Conservation (phyloP, 2,797 vertebrate species). For the Zalophus californianus region DNA sequence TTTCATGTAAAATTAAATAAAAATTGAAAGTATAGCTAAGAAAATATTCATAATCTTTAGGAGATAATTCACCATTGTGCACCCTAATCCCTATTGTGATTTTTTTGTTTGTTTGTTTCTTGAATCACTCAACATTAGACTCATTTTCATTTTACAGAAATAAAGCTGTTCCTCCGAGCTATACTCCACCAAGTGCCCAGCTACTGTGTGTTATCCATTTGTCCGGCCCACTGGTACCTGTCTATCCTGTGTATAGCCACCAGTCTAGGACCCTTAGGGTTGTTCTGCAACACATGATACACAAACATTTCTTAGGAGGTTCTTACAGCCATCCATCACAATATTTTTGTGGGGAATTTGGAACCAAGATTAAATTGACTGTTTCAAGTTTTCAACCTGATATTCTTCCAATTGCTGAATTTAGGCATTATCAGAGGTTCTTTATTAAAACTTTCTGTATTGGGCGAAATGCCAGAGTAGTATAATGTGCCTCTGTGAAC, state of each 20-base stretch:
- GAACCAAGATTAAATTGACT: constrained; percentile 88
- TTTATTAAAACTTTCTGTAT: constrained; percentile 87
- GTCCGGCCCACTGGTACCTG: constrained; percentile 95
- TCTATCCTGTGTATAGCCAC: constrained; percentile 88
- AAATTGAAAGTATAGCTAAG: background rate
- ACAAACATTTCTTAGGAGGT: constrained; percentile 73
- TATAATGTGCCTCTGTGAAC: constrained; percentile 91
- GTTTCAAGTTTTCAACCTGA: constrained; percentile 82
- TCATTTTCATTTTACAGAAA: background rate
- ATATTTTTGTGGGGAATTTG: constrained; percentile 88
- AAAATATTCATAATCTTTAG: background rate
- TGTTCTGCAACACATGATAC: constrained; percentile 84
- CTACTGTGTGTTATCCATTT: constrained; percentile 80
- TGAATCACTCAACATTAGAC: background rate
- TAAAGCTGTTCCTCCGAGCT: background rate
- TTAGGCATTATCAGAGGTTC: constrained; percentile 93
- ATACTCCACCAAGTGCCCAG: background rate
- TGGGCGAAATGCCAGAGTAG: constrained; percentile 89
- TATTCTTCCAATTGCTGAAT: constrained; percentile 95
- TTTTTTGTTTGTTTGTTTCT: background rate
- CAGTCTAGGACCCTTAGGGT: constrained; percentile 86
- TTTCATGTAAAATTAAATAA: background rate
- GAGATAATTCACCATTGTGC: background rate
- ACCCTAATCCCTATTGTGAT: background rate
- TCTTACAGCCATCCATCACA: constrained; percentile 81